Conservation (phyloP, 2,113 vertebrate genomes). For the Orthonyx spaldingii region DNA sequence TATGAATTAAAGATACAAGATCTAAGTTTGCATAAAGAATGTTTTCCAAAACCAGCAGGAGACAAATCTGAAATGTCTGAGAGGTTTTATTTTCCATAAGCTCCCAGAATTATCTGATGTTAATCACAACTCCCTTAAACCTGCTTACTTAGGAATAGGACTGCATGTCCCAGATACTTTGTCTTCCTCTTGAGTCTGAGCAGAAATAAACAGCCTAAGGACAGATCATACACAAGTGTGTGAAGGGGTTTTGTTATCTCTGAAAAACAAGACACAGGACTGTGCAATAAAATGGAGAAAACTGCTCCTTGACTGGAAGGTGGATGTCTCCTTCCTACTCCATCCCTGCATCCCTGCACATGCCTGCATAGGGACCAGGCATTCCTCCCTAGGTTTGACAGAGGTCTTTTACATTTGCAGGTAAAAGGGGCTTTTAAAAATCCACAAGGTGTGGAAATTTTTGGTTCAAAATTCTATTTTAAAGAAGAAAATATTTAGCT, state of each 20-base stretch:
- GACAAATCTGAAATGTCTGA: not conserved
- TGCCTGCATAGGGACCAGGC: not conserved
- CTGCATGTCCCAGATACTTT: not conserved
- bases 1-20: not conserved
- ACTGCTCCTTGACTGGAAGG: not conserved
- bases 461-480: not conserved
- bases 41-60: not conserved
- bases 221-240: not conserved
- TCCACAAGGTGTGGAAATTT: not conserved
- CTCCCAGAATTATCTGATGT: not conserved
- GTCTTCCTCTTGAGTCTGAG: not conserved
- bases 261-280: not conserved
- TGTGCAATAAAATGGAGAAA: not conserved
- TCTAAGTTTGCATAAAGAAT: not conserved
- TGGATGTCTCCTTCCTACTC: not conserved
- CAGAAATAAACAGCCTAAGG: not conserved
- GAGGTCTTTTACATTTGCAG: not conserved
- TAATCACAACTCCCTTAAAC: not conserved
- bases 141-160: not conserved
- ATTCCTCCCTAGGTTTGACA: not conserved
- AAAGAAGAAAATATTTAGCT: not conserved
- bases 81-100: not conserved
- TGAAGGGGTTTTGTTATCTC: not conserved
- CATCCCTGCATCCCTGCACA: fast-evolving
- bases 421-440: not conserved